Base-by-base conservation (phyloP, 2,113 vertebrate genomes). In the Felis chaus region DNA sequence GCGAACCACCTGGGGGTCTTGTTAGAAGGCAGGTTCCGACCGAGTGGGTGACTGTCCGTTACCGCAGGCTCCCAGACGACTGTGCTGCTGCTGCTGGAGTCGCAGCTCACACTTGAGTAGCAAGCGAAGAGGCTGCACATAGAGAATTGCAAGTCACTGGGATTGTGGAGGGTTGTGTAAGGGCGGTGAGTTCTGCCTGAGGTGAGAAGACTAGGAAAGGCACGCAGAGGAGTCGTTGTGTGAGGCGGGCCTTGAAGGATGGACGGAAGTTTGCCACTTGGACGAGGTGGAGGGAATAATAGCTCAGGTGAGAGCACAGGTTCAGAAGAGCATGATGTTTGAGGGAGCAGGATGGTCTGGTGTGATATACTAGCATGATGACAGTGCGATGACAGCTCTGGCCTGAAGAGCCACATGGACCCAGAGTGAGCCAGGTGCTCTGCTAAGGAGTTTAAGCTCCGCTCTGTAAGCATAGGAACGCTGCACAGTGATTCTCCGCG, bases 101-200 rank as follows among this genome's bases (percentile, higher is more conserved):
- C n/a, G 31, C 41, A 39, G 48, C 5, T 25, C 39, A 39, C 65
- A 50, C 65, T n/a, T 25, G 4, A 45, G 55, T 23, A 45, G 50
- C 48, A 11, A 53, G 76, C 36, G 73, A 63, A 83, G 65, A 80
- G 48, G n/a, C 50, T 81, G 11, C 36, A 5, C 8, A 3, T 0
- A 14, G 13, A 89, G 61, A 73, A 41, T 36, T 63, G 11, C 8
- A 23, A 12, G 57, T 74, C 57, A 63, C 15, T 12, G 39, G 53
- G 68, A 11, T 21, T 1, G 0, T 4, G 65, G 81, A 48, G 31
- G 10, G 21, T 0, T 83, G 36, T 53, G 0, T 31, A 8, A 48
- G 39, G n/a, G 8, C 21, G 31, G 0, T 31, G 29, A 23, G 6
- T 23, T 66, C 21, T 48, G 27, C n/a, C 53, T 73, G 25, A 11